Base-by-base conservation (phyloP, 2,113 vertebrate species). In the Heterotilapia buettikoferi region DNA sequence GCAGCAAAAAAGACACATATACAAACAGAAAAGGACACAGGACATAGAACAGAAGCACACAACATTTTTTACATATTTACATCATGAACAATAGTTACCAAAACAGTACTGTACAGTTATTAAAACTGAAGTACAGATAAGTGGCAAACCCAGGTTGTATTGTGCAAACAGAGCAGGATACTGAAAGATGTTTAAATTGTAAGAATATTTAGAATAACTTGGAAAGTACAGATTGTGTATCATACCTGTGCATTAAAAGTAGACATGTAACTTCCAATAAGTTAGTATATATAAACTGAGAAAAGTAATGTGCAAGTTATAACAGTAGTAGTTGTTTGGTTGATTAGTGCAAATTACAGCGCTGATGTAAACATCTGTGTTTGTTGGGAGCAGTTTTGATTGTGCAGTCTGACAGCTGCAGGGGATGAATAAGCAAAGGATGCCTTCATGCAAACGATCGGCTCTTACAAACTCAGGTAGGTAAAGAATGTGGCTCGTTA, bases 21-120 rank as follows among this genome's bases (percentile, higher is more conserved):
- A 57, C 24, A 57, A 8, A 57, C 54, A 57, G 54, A 57, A 26
- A 21, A 57, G 26, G 26, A 26, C 26, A 26, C 26, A 26, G 0
- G 21, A 57, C 54, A 57, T 14, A 14, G 12, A 26, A 57, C 12
- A 57, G 2, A 14, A 14, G 54, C 54, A 26, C 24, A 57, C 54
- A 26, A 2, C 0, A 0, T 3, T 1, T 8, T 57, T 57, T 14
- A 12, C 21, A 56, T 56, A 26, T 56, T 26, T 56, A 26, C 21
- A 26, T 56, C 11, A 56, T 26, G 54, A 21, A 26, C 54, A 26
- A 56, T 14, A 26, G 54, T 56, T 56, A 56, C 21, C 54, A 56
- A 56, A 56, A 56, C 54, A 56, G 6, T 56, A 24, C 53, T 26
- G 11, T 56, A 56, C 4, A 56, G 54, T 56, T 56, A 56, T 26